Percentiles rank a stretch among this genome's conserved stretches.
These are phyloP conservation scores for Rhinoderma darwinii DNA, from an alignment of 2,113 vertebrate genomes.

Conservation along the genomic window DNA sequence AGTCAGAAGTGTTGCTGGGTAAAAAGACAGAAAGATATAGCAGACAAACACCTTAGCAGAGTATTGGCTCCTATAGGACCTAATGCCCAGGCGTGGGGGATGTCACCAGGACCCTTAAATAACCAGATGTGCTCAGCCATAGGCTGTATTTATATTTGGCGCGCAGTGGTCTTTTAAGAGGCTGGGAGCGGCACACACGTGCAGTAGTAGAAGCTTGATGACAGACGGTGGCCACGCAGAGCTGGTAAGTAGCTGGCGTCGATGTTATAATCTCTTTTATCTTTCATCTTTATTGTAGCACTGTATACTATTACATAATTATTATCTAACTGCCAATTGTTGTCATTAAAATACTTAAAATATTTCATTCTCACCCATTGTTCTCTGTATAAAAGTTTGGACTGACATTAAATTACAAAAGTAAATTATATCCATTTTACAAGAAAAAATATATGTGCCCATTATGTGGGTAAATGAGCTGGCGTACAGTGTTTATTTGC, in stretches of 20 bases:
- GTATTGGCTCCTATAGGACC: too few relatives aligned
- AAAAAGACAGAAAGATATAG: too few relatives aligned
- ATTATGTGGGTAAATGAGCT: constrained; percentile 6
- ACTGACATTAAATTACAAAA: background rate
- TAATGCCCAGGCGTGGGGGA: too few relatives aligned
- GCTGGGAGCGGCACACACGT: too few relatives aligned
- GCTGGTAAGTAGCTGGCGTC: background rate
- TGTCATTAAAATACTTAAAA: background rate
- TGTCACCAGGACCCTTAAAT: too few relatives aligned
- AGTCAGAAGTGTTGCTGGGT: too few relatives aligned
- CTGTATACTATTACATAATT: background rate
- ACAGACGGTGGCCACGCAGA: too few relatives aligned
- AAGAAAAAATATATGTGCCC: background rate
- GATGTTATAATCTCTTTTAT: background rate
- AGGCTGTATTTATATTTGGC: too few relatives aligned
- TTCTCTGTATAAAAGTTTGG: background rate
- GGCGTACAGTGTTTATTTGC: background rate
- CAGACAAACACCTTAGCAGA: too few relatives aligned
- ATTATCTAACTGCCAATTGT: constrained; percentile 6
- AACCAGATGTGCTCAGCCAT: too few relatives aligned
- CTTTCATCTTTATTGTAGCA: background rate
- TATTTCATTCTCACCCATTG: background rate
- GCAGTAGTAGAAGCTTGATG: too few relatives aligned
- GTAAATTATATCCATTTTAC: constrained; percentile 12
- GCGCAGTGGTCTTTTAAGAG: too few relatives aligned